These are phyloP conservation scores for Rhopalosiphum padi DNA, from an alignment of 1,140 invertebrate species.

Conservation along the genomic window DNA sequence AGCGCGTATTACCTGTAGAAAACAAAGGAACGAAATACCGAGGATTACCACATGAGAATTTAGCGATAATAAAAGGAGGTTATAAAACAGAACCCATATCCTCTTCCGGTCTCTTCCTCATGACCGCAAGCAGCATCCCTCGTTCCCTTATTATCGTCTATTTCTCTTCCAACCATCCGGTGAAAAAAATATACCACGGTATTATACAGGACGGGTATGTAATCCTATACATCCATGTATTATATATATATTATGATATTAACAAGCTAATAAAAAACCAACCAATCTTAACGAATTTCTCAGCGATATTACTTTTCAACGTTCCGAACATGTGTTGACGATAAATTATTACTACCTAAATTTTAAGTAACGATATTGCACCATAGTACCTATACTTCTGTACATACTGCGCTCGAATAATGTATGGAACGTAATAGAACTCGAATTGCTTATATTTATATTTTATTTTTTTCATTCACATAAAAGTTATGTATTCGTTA, in stretches of 20 bases:
- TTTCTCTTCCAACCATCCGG: background rate
- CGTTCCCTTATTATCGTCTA: background rate
- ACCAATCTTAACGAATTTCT: conserved; percentile 20
- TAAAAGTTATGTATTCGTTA: conserved; percentile 30
- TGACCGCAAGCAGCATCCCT: background rate
- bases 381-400: background rate
- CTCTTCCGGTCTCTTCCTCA: background rate
- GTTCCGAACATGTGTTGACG: conserved; percentile 25
- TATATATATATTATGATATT: conserved; percentile 10
- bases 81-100: conserved; percentile 6
- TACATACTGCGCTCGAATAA: background rate
- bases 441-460: conserved; percentile 30
- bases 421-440: conserved; percentile 25
- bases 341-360: conserved; percentile 37
- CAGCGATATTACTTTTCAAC: conserved; percentile 4
- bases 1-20: background rate
- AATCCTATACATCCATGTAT: background rate
- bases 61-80: background rate
- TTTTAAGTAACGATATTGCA: conserved; percentile 21
- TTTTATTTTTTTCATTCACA: conserved; percentile 7
- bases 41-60: conserved; percentile 3
- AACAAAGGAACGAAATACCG: background rate
- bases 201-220: background rate
- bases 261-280: background rate
- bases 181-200: background rate